phyloP scores from a whole-genome alignment of 1,140 invertebrate species.

The Hermatobates lingyangjiaoensis region DNA sequence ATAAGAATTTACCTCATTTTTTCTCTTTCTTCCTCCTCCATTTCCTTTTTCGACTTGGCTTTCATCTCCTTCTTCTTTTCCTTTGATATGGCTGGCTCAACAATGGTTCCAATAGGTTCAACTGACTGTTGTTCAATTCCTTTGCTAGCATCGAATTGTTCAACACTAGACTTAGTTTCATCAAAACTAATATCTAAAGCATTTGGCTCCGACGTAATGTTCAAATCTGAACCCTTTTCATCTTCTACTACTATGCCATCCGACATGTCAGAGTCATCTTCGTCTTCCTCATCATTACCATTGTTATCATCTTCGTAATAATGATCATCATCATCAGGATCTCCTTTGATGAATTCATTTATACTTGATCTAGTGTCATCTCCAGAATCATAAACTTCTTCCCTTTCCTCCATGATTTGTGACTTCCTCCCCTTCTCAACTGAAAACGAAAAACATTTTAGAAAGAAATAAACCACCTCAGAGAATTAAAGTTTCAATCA shows the following conservation, averaged over 20 bases:
- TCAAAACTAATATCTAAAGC: too few species aligned
- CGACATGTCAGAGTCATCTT: not conserved
- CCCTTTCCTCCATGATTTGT: too few species aligned
- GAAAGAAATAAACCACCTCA: too few species aligned
- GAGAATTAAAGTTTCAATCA: too few species aligned
- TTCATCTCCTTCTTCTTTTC: slow-evolving; percentile 17
- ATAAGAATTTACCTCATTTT: slow-evolving; percentile 20
- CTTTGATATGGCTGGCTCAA: slow-evolving; percentile 1
- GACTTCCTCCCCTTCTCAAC: too few species aligned
- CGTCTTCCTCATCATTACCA: not conserved
- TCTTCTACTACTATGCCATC: not conserved
- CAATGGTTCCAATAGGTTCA: too few species aligned
- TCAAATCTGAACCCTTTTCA: not conserved
- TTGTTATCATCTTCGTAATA: too few species aligned
- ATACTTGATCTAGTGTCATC: not conserved
- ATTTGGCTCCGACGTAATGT: too few species aligned
- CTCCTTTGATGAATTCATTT: not conserved
- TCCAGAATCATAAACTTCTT: not conserved
- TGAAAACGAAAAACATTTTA: too few species aligned
- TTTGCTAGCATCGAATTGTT: too few species aligned
- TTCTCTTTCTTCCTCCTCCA: slow-evolving; percentile 21
- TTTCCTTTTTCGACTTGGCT: slow-evolving; percentile 20
- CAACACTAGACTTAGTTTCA: too few species aligned
- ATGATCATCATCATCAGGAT: not conserved
- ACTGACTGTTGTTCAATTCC: too few species aligned